Evolutionary conservation across 2,113 vertebrate genomes (phyloP).

Genomic region (Mormoops blainvillei): DNA sequence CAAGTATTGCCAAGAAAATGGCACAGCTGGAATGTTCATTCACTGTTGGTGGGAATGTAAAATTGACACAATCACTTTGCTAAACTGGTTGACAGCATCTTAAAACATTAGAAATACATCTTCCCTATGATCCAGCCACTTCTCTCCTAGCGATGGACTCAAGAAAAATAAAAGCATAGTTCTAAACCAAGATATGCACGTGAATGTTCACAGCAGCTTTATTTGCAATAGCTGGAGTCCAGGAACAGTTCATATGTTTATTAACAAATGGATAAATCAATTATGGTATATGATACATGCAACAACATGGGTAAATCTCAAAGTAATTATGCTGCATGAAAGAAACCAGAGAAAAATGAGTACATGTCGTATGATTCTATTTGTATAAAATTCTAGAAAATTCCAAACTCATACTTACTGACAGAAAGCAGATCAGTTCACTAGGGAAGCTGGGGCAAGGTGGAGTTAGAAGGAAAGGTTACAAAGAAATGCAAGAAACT

Average conservation of each 20-base stretch:
- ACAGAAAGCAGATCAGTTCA: background rate
- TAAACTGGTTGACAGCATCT: background rate
- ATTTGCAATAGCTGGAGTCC: background rate
- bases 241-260: background rate
- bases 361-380: background rate
- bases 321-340: background rate
- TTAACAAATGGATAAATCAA: background rate
- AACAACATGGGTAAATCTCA: background rate
- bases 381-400: background rate
- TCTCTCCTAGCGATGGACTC: background rate
- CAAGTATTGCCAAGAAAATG: background rate
- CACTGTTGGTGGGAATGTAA: background rate
- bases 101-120: background rate
- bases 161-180: background rate
- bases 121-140: background rate
- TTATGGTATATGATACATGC: background rate
- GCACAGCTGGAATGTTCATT: background rate
- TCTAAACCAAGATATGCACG: background rate
- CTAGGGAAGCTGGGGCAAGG: background rate
- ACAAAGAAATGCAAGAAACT: background rate
- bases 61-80: background rate
- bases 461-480: background rate
- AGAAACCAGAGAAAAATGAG: background rate
- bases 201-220: background rate
- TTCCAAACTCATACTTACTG: background rate